These are phyloP conservation scores for Neoascia interrupta DNA, from an alignment of 2,888 invertebrate species.

Conservation along the genomic window DNA sequence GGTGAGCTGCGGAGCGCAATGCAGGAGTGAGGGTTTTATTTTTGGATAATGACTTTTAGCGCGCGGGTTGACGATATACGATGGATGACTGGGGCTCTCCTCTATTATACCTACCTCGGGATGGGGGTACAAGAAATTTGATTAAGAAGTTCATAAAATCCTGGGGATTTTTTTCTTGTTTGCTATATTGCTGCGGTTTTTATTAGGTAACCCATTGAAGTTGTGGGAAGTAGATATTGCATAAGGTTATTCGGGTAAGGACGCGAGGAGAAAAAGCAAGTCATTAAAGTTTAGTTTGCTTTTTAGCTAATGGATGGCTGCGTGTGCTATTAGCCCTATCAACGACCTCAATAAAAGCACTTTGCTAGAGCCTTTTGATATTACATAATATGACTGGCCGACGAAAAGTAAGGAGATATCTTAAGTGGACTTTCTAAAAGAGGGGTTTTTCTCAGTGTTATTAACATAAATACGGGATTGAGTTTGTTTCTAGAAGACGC, in stretches of 20 bases:
- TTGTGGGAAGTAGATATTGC: background rate
- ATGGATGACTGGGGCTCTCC: conserved; percentile 25
- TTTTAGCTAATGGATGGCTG: too few species aligned
- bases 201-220: background rate
- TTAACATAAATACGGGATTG: too few species aligned
- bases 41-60: conserved; percentile 58
- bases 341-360: too few species aligned
- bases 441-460: too few species aligned
- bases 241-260: too few species aligned
- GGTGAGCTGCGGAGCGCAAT: background rate
- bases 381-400: too few species aligned
- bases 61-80: conserved; percentile 34
- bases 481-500: too few species aligned
- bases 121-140: conserved; percentile 44
- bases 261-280: background rate
- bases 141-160: conserved; percentile 42
- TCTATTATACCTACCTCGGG: too few species aligned
- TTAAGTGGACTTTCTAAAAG: too few species aligned
- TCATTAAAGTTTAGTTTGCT: conserved; percentile 9
- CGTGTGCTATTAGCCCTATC: too few species aligned
- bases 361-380: too few species aligned
- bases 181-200: conserved; percentile 1
- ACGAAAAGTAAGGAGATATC: too few species aligned
- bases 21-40: conserved; percentile 19
- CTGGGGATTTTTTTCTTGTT: background rate